Evolutionary conservation across 2,888 invertebrate genomes (phyloP).

Genomic region (Stenodera caucasica): DNA sequence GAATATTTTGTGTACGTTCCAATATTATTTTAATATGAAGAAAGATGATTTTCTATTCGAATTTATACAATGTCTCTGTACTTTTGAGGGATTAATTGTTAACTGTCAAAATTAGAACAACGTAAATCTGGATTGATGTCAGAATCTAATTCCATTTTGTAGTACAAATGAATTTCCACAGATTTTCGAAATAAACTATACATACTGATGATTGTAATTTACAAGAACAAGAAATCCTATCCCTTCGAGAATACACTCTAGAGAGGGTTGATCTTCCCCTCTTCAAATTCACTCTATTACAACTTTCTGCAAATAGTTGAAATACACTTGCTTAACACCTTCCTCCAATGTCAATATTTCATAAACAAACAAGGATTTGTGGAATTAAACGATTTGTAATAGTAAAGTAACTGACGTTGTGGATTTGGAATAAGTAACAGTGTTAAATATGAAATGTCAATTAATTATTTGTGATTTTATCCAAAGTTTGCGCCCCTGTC

Average conservation of each 20-base stretch:
- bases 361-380: not conserved
- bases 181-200: not conserved
- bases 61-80: too few relatives aligned
- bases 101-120: too few relatives aligned
- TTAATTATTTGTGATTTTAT: not conserved
- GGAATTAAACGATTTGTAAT: too few relatives aligned
- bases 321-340: not conserved
- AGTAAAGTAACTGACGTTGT: too few relatives aligned
- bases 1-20: not conserved
- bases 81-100: too few relatives aligned
- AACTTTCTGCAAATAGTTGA: not conserved
- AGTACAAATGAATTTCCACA: not conserved
- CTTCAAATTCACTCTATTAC: too few relatives aligned
- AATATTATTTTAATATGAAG: not conserved
- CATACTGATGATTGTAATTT: not conserved
- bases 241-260: not conserved
- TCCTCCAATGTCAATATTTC: not conserved
- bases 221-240: not conserved
- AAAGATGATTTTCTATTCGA: not conserved
- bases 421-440: too few relatives aligned
- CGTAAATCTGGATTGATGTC: too few relatives aligned
- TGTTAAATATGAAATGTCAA: not conserved
- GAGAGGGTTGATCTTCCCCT: too few relatives aligned
- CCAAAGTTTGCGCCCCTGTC: not conserved
- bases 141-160: not conserved